A percentile compares a stretch with the other conserved stretches of the same genome.
Conservation (phyloP, 2,888 invertebrate genomes). For the Eilema griseolum region DNA sequence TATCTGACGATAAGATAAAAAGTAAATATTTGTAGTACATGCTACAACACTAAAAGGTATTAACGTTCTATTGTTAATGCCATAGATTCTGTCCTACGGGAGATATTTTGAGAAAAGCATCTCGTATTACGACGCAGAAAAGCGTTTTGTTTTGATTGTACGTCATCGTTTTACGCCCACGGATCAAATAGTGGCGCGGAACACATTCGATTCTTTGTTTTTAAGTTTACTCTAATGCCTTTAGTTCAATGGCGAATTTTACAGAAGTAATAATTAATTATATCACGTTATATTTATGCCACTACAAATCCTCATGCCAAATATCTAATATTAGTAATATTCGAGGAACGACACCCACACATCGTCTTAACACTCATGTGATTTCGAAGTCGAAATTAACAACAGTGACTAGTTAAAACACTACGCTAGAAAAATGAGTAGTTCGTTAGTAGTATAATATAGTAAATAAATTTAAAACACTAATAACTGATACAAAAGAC, state of each 20-base stretch:
- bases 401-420: neutral
- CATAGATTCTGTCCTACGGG: slow-evolving; percentile 15
- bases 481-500: neutral
- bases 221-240: slow-evolving; percentile 45
- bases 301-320: neutral
- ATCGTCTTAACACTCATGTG: neutral
- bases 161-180: slow-evolving; percentile 39
- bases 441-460: neutral
- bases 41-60: no score
- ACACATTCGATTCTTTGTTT: slow-evolving; percentile 63
- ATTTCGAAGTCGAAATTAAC: neutral
- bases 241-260: slow-evolving; percentile 6
- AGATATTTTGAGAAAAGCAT: slow-evolving; percentile 35
- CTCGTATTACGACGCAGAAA: slow-evolving; percentile 47
- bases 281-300: slow-evolving; percentile 15
- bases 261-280: slow-evolving; percentile 15
- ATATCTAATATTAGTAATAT: slow-evolving; percentile 7
- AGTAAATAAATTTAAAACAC: neutral
- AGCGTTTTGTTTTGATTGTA: slow-evolving; percentile 33
- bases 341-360: slow-evolving; percentile 4
- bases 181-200: slow-evolving; percentile 37
- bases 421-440: neutral
- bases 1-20: neutral
- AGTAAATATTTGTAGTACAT: neutral
- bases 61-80: slow-evolving; percentile 6